phyloP scores from a whole-genome alignment of 1,140 invertebrate species.

The Nasonia vitripennis region DNA sequence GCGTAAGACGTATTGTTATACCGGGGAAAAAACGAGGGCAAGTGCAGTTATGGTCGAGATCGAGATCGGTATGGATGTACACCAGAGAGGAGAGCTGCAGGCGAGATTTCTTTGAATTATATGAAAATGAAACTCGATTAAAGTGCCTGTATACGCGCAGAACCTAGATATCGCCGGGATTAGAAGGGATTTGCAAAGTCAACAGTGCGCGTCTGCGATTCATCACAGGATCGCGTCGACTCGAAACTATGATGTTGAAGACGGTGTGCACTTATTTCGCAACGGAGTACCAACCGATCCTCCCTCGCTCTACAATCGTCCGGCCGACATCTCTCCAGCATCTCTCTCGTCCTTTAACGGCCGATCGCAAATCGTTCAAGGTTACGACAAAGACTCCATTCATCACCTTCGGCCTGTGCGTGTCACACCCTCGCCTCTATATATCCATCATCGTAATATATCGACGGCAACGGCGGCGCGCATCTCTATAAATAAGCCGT shows the following conservation, averaged over 20 bases:
- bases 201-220: neutral
- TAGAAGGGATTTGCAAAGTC: neutral
- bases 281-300: no score
- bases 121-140: neutral
- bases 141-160: neutral
- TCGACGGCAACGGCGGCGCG: neutral
- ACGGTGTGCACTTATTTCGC: no score
- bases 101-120: no score
- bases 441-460: neutral
- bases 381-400: conserved; percentile 53
- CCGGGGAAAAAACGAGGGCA: conserved; percentile 6
- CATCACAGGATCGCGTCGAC: neutral
- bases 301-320: no score
- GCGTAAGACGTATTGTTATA: neutral
- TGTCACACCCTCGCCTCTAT: neutral
- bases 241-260: neutral
- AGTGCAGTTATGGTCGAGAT: conserved; percentile 1
- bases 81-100: no score
- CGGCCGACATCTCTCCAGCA: no score
- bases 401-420: neutral
- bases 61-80: neutral
- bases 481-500: neutral
- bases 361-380: conserved; percentile 16
- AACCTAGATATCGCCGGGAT: neutral
- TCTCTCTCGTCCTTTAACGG: neutral